These are phyloP conservation scores for Nymphalis io DNA, from an alignment of 1,140 invertebrate species.

Conservation along the genomic window DNA sequence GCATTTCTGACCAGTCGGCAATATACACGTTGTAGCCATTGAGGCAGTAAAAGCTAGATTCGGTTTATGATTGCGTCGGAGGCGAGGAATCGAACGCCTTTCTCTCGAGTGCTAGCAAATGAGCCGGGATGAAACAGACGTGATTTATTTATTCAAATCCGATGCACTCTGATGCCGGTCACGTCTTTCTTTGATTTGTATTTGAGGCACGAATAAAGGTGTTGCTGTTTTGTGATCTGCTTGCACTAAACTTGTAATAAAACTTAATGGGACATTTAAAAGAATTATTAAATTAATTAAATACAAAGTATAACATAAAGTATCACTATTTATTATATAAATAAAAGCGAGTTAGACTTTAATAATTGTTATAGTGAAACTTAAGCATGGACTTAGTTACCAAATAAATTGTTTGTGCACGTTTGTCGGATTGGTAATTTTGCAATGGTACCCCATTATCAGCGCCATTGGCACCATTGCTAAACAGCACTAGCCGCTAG, in stretches of 20 bases:
- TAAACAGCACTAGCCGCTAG: slow-evolving; percentile 37
- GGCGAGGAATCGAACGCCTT: slow-evolving; percentile 64
- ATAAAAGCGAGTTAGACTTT: neutral
- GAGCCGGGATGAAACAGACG: slow-evolving; percentile 55
- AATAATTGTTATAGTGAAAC: neutral
- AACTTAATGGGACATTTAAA: slow-evolving; percentile 43
- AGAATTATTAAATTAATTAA: neutral
- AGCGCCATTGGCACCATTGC: slow-evolving; percentile 34
- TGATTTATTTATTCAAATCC: slow-evolving; percentile 75
- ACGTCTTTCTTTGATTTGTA: slow-evolving; percentile 60
- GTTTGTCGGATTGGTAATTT: slow-evolving; percentile 29
- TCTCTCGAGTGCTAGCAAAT: slow-evolving; percentile 67
- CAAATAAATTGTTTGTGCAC: neutral
- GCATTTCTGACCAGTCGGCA: slow-evolving; percentile 29
- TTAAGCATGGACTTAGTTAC: neutral
- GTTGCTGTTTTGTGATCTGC: slow-evolving; percentile 58
- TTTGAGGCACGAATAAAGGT: slow-evolving; percentile 61
- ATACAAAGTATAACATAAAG: neutral
- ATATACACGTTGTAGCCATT: slow-evolving; percentile 43
- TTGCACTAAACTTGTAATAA: slow-evolving; percentile 51
- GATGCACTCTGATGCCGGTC: slow-evolving; percentile 60
- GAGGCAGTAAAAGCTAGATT: slow-evolving; percentile 61
- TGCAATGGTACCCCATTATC: slow-evolving; percentile 33
- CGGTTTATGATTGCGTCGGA: slow-evolving; percentile 52
- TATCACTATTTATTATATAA: neutral